These are phyloP conservation scores for Leucozona laternaria DNA, from an alignment of 2,888 invertebrate species.

Conservation along the genomic window DNA sequence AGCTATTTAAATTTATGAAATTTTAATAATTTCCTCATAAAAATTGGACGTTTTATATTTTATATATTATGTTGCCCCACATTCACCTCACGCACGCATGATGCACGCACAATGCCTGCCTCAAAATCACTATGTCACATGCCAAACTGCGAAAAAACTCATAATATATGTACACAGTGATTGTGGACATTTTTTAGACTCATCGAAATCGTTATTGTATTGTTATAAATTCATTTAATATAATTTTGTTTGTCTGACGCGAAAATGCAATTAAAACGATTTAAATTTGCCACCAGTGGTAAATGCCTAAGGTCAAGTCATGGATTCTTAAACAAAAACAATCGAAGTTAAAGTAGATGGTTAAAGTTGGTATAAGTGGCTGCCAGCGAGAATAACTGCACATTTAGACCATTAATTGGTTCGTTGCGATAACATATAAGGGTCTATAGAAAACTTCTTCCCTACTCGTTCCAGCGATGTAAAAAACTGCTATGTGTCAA, in stretches of 20 bases:
- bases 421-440: too few relatives aligned
- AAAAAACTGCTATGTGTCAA: too few relatives aligned
- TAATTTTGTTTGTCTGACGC: slow-evolving; percentile 2
- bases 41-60: background rate
- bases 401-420: too few relatives aligned
- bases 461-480: too few relatives aligned
- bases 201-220: background rate
- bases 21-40: slow-evolving; percentile 10
- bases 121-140: background rate
- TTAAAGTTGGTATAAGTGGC: too few relatives aligned
- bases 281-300: background rate
- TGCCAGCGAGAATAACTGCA: too few relatives aligned
- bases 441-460: too few relatives aligned
- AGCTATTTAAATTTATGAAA: background rate
- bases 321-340: background rate
- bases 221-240: slow-evolving; percentile 32
- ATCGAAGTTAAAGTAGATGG: too few relatives aligned
- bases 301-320: background rate
- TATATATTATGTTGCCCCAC: background rate
- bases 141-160: background rate
- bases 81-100: background rate
- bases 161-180: background rate
- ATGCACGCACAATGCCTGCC: background rate
- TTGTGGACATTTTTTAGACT: background rate
- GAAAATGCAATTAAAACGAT: slow-evolving; percentile 44